phyloP scores from a whole-genome alignment of 35 echinoderm and acorn worm genomes.

The Eucidaris tribuloides region DNA sequence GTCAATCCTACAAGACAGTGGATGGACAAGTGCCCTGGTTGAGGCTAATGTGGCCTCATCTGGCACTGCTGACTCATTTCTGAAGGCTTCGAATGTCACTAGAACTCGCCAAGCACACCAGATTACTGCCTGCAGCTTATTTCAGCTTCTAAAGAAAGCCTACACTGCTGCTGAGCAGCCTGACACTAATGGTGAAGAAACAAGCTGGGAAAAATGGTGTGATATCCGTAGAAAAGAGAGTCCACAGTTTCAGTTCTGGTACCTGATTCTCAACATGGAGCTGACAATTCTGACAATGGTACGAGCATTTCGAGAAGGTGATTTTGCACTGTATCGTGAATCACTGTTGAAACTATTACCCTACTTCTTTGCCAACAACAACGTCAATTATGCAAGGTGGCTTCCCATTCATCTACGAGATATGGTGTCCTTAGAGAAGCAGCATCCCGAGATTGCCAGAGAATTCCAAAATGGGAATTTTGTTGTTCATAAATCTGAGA shows the following conservation, averaged over 20 bases:
- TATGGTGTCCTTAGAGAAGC: slow-evolving; percentile 14
- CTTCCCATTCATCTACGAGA: slow-evolving; percentile 52
- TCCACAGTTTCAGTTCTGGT: slow-evolving; percentile 32
- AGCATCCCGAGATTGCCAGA: slow-evolving; percentile 5
- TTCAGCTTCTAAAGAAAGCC: background rate
- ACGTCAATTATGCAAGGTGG: slow-evolving; percentile 54
- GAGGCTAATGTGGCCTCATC: slow-evolving; percentile 19
- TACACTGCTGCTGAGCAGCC: no score
- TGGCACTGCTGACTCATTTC: slow-evolving; percentile 36
- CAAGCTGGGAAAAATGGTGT: background rate
- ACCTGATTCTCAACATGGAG: slow-evolving; percentile 9
- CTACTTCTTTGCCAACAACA: slow-evolving; percentile 41
- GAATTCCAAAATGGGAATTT: slow-evolving; percentile 1
- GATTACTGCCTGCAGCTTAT: slow-evolving; percentile 7
- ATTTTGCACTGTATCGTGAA: slow-evolving; percentile 46
- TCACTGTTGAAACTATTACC: slow-evolving; percentile 25
- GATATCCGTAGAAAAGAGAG: background rate
- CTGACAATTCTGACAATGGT: slow-evolving; percentile 17
- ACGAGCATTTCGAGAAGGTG: background rate
- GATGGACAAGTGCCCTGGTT: slow-evolving; percentile 46
- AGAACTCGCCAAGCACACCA: slow-evolving; percentile 46
- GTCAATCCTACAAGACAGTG: slow-evolving; percentile 11
- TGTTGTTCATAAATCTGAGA: slow-evolving; percentile 1
- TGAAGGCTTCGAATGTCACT: slow-evolving; percentile 34
- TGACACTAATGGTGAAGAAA: background rate